A percentile compares a stretch with the other conserved stretches of the same genome.
phyloP scores from a whole-genome alignment of 2,888 invertebrate genomes.

The Aproaerema taeniolella region DNA sequence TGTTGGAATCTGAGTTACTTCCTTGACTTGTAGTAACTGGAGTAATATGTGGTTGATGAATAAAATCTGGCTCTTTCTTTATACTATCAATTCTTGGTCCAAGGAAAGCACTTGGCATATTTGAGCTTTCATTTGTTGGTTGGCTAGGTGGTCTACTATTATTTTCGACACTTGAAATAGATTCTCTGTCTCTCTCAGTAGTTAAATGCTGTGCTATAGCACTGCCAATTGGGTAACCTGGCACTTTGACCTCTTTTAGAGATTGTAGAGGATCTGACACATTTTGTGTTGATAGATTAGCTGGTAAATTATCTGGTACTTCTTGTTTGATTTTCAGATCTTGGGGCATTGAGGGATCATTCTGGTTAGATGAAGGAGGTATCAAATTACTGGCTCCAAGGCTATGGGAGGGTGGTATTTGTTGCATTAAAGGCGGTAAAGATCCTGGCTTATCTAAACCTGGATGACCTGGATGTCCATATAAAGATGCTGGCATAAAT shows the following conservation, averaged over 20 bases:
- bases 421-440: conserved; percentile 59
- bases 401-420: conserved; percentile 53
- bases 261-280: conserved; percentile 85
- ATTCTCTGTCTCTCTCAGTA: conserved; percentile 69
- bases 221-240: conserved; percentile 80
- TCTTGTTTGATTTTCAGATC: conserved; percentile 75
- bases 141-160: conserved; percentile 68
- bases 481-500: conserved; percentile 74
- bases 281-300: conserved; percentile 69
- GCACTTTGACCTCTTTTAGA: conserved; percentile 87
- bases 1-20: conserved; percentile 55
- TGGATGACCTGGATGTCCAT: conserved; percentile 56
- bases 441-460: conserved; percentile 61
- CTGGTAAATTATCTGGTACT: conserved; percentile 70
- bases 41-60: conserved; percentile 69
- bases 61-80: conserved; percentile 84
- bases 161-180: conserved; percentile 67
- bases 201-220: conserved; percentile 67
- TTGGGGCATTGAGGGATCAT: conserved; percentile 67
- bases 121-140: conserved; percentile 65
- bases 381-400: conserved; percentile 48
- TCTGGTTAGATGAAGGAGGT: conserved; percentile 47
- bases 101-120: conserved; percentile 73
- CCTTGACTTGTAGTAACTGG: conserved; percentile 70
- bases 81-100: conserved; percentile 84